Conservation (phyloP, 2,888 invertebrate species). For the Coremacera marginata region DNA sequence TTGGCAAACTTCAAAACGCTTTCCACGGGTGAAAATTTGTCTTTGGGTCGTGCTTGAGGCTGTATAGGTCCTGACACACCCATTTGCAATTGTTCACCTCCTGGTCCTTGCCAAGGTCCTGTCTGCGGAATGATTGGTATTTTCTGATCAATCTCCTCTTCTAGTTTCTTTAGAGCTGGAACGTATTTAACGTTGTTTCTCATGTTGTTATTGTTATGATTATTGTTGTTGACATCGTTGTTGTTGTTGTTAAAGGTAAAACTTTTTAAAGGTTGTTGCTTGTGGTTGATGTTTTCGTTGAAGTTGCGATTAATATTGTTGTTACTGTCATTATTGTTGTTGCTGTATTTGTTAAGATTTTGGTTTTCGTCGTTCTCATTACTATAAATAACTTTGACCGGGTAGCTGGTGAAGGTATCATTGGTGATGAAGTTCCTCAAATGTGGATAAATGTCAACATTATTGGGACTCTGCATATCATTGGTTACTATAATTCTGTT, state of each 20-base stretch:
- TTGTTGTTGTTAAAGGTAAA: not conserved
- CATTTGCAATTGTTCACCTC: not conserved
- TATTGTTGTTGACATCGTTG: not conserved
- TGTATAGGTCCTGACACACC: not conserved
- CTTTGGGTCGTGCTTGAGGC: constrained; percentile 21
- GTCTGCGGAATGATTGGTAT: no score
- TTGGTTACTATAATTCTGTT: no score
- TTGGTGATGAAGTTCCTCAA: not conserved
- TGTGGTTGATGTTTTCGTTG: not conserved
- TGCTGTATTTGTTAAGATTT: not conserved
- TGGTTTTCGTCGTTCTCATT: not conserved
- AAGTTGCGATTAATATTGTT: not conserved
- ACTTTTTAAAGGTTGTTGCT: not conserved
- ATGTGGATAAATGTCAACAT: no score
- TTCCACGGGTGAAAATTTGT: constrained; percentile 41
- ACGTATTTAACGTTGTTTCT: not conserved
- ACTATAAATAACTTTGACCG: no score
- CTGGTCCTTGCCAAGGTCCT: not conserved
- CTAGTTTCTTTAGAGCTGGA: not conserved
- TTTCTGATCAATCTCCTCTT: not conserved
- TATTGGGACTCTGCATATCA: no score
- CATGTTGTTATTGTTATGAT: not conserved
- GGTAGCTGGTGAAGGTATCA: not conserved
- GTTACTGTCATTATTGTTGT: not conserved
- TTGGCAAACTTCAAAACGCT: constrained; percentile 46